Percentiles rank a stretch among this genome's conserved stretches.
These are phyloP conservation scores for Orientallactaga sibirica DNA, from an alignment of 2,797 vertebrate genomes.

Conservation along the genomic window DNA sequence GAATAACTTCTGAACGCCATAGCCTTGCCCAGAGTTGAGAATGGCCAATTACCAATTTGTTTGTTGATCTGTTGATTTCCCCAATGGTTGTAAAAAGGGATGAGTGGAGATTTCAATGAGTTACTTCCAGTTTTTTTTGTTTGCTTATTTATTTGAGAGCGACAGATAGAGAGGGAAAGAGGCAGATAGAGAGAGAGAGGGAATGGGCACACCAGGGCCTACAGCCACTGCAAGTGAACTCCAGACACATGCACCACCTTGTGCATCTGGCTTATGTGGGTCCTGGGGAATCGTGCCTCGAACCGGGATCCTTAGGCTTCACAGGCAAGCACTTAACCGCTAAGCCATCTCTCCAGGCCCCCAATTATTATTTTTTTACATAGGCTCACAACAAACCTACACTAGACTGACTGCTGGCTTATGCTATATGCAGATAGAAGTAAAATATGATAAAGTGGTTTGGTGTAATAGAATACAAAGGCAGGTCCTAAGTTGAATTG, in stretches of 20 bases:
- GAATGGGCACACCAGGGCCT: too few relatives aligned
- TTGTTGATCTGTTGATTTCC: neutral
- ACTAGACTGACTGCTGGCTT: neutral
- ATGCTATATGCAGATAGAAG: neutral
- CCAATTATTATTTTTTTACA: neutral
- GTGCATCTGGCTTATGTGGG: too few relatives aligned
- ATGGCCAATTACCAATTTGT: neutral
- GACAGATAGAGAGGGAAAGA: too few relatives aligned
- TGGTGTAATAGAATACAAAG: neutral
- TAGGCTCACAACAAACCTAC: neutral
- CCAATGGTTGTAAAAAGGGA: neutral
- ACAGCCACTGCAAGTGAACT: too few relatives aligned
- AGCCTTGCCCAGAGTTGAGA: neutral
- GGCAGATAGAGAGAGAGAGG: too few relatives aligned
- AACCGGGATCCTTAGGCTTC: too few relatives aligned
- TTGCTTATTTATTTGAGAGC: too few relatives aligned
- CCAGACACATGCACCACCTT: too few relatives aligned
- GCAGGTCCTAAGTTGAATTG: neutral
- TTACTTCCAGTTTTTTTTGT: constrained; percentile 1
- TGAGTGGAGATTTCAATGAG: neutral
- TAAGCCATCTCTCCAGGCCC: too few relatives aligned
- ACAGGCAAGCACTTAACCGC: too few relatives aligned
- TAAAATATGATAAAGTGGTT: neutral
- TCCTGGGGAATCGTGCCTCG: too few relatives aligned
- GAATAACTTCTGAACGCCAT: neutral